These are phyloP conservation scores for Alcedo quadribrachys DNA, from an alignment of 2,797 vertebrate species.

Conservation along the genomic window DNA sequence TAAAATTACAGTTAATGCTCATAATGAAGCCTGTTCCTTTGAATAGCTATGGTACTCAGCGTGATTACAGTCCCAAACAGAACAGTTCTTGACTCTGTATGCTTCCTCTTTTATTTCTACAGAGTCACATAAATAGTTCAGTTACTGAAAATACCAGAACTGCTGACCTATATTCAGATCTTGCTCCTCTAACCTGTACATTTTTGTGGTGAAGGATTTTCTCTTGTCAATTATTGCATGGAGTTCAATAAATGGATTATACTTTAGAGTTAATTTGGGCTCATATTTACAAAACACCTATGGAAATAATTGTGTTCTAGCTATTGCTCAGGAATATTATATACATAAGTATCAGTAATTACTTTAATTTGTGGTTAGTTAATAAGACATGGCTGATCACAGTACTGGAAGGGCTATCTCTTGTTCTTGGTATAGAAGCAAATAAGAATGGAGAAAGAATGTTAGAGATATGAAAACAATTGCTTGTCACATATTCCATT, in stretches of 20 bases:
- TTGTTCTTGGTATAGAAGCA: background rate
- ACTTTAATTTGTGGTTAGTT: slow-evolving; percentile 75
- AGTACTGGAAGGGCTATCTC: slow-evolving; percentile 52
- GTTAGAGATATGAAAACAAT: background rate
- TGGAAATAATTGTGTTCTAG: slow-evolving; percentile 69
- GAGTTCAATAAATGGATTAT: slow-evolving; percentile 47
- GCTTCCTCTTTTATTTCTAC: background rate
- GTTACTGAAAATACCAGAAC: background rate
- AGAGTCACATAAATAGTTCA: background rate
- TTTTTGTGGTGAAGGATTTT: slow-evolving; percentile 44
- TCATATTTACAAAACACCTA: slow-evolving; percentile 66
- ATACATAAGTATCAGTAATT: slow-evolving; percentile 73
- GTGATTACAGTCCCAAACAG: background rate
- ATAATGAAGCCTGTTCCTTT: background rate
- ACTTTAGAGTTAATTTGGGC: slow-evolving; percentile 47
- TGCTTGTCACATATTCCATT: background rate
- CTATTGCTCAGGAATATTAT: slow-evolving; percentile 68
- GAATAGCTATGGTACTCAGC: background rate
- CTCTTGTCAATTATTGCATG: slow-evolving; percentile 5
- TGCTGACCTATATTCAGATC: background rate
- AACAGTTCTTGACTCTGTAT: background rate
- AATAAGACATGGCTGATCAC: slow-evolving; percentile 69
- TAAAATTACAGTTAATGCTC: background rate
- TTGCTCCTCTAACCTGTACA: slow-evolving; percentile 6
- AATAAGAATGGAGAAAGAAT: background rate